Percentiles rank a stretch among this genome's conserved stretches.
These are phyloP conservation scores for Eristalis arbustorum DNA, from an alignment of 2,888 invertebrate genomes.

Conservation along the genomic window DNA sequence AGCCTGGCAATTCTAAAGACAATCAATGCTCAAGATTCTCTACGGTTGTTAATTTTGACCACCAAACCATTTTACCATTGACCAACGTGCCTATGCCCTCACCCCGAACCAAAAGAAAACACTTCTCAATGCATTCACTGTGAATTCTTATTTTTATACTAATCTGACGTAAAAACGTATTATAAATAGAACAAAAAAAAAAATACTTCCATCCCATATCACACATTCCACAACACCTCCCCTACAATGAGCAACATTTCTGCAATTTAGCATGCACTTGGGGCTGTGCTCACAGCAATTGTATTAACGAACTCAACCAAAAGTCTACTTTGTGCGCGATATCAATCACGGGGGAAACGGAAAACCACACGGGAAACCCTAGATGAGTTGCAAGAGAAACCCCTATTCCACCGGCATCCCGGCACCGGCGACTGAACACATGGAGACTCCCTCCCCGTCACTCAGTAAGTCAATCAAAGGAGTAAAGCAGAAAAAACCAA, in stretches of 20 bases:
- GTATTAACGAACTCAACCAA: conserved; percentile 29
- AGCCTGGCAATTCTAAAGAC: too few species aligned
- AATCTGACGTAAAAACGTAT: not conserved
- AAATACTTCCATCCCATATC: not conserved
- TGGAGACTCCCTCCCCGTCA: not conserved
- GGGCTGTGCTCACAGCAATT: not conserved
- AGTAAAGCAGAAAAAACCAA: conserved; percentile 20
- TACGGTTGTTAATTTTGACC: too few species aligned
- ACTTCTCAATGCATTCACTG: not conserved
- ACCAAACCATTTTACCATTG: too few species aligned
- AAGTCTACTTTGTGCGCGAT: conserved; percentile 35
- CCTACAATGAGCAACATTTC: not conserved
- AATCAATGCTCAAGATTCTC: too few species aligned
- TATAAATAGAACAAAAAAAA: not conserved
- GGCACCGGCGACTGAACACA: too few species aligned
- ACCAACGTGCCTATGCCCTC: not conserved
- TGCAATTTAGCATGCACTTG: not conserved
- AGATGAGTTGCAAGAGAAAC: conserved; percentile 49
- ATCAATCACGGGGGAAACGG: conserved; percentile 5
- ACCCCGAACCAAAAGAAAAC: not conserved
- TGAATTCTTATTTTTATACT: not conserved
- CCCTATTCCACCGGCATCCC: conserved; percentile 19
- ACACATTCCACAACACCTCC: not conserved
- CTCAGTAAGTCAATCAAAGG: conserved; percentile 47
- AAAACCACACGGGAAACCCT: conserved; percentile 55